Base-by-base conservation (phyloP, 2,113 vertebrate genomes). In the Aythya baeri region DNA sequence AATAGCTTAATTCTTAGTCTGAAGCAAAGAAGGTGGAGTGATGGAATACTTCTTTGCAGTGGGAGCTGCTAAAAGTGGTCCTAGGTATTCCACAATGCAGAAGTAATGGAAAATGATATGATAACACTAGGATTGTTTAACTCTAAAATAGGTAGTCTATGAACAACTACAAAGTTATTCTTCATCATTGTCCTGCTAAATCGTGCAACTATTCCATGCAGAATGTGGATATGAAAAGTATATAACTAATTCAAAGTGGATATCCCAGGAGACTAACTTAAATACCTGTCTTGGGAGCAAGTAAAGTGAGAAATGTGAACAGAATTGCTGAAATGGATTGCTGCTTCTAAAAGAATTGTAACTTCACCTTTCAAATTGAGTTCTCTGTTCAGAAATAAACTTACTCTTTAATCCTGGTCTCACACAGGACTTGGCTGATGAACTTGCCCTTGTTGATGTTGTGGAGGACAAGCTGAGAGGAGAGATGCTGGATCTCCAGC, bases 391-490 rank as follows among this genome's bases (percentile, higher is more conserved):
- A 65, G 66, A 66, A 52, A 49, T 20, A 63, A 54, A 86, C 12
- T 75, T 58, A 49, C 3, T 41, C 23, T 32, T 93, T 94, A 50
- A 77, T 73, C 67, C 57, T 91, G 75, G 16, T 91, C 14, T 96
- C n/a, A 80, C 97, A 57, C 82, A 99, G 99, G 99, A 99, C 58
- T 97, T 99, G 94, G 98, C 99, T 21, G 99, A 99, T 96, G 99
- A 99, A 96, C 98, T 99, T 57, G 99, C 99, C 29, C 98, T 99
- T 92, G 99, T 99, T 95, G 99, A 99, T 79, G 99, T 99, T 89
- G 99, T 99, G 75, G 99, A 99, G 95, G 99, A 99, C 96, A 99
- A 99, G 94, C 93, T 99, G 96, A 99, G 99, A 97, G 99, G 99
- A 83, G 99, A 99, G 91, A 99, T 96, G 98, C 98, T 99, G 96